A percentile compares a stretch with the other conserved stretches of the same genome.
Evolutionary conservation across 2,888 invertebrate species (phyloP).

Genomic region (Phortica magna): DNA sequence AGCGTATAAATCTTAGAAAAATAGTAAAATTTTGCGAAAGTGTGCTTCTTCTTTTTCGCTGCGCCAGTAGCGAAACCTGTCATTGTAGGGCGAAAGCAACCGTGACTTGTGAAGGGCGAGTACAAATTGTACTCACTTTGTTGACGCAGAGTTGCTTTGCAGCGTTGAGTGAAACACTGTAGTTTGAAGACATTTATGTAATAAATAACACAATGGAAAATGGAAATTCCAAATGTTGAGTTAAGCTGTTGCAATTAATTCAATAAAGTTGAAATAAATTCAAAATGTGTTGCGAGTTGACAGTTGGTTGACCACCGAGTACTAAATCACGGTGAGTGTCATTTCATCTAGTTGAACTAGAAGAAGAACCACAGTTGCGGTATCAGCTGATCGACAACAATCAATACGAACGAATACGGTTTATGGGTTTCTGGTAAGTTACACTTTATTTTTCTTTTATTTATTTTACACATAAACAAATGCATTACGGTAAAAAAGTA

Average conservation of each 20-base stretch:
- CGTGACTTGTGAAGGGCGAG: too few relatives aligned
- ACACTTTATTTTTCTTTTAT: constrained; percentile 14
- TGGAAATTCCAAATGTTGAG: too few relatives aligned
- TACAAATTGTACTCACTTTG: too few relatives aligned
- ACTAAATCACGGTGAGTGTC: neutral
- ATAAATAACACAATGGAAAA: too few relatives aligned
- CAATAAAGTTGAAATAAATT: too few relatives aligned
- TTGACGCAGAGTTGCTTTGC: too few relatives aligned
- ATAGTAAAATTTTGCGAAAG: constrained; percentile 57
- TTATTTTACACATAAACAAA: constrained; percentile 32
- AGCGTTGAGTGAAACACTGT: too few relatives aligned
- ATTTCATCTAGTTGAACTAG: neutral
- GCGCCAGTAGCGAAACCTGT: neutral
- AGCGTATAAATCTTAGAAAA: constrained; percentile 58
- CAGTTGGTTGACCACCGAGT: too few relatives aligned
- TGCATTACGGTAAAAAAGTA: constrained; percentile 35
- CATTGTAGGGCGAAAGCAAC: neutral
- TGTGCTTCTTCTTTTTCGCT: constrained; percentile 18
- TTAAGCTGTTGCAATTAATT: too few relatives aligned
- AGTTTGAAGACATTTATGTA: too few relatives aligned
- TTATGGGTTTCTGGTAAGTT: constrained; percentile 20
- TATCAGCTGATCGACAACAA: constrained; percentile 13
- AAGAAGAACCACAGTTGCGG: neutral
- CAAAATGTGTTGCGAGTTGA: too few relatives aligned
- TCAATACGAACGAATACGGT: neutral